Conservation (phyloP, 1,140 invertebrate genomes). For the Chymomyza costata region DNA sequence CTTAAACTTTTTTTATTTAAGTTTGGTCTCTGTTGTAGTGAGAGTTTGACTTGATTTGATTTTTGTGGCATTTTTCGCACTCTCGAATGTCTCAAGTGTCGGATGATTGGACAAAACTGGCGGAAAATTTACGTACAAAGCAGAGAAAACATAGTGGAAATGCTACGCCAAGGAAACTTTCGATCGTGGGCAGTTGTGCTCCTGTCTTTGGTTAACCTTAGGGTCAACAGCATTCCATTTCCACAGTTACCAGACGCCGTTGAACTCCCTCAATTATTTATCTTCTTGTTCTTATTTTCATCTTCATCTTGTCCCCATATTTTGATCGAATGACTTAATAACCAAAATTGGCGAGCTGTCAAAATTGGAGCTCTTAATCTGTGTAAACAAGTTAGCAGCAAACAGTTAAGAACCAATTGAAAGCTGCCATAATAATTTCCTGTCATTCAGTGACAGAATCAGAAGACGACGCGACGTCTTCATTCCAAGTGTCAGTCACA, state of each 20-base stretch:
- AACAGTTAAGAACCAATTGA: slow-evolving; percentile 29
- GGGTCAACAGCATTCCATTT: slow-evolving; percentile 29
- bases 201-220: slow-evolving; percentile 6
- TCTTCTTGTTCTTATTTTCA: too few relatives aligned
- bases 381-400: too few relatives aligned
- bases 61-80: slow-evolving; percentile 45
- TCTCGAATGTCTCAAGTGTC: slow-evolving; percentile 53
- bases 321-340: too few relatives aligned
- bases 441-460: slow-evolving; percentile 50
- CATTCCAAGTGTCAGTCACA: not conserved
- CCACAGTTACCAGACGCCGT: slow-evolving; percentile 22
- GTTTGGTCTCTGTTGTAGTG: slow-evolving; percentile 38
- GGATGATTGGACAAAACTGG: slow-evolving; percentile 53
- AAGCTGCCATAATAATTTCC: slow-evolving; percentile 46
- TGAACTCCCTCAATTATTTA: slow-evolving; percentile 36
- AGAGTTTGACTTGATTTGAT: slow-evolving; percentile 50
- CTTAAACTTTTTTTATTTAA: too few relatives aligned
- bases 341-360: not conserved
- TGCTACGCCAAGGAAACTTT: slow-evolving; percentile 55
- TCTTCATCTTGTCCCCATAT: too few relatives aligned
- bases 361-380: slow-evolving; percentile 34
- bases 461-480: slow-evolving; percentile 29
- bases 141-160: slow-evolving; percentile 26
- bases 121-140: slow-evolving; percentile 33
- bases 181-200: slow-evolving; percentile 53